phyloP scores from a whole-genome alignment of 2,797 vertebrate genomes.

The Liasis olivaceus region DNA sequence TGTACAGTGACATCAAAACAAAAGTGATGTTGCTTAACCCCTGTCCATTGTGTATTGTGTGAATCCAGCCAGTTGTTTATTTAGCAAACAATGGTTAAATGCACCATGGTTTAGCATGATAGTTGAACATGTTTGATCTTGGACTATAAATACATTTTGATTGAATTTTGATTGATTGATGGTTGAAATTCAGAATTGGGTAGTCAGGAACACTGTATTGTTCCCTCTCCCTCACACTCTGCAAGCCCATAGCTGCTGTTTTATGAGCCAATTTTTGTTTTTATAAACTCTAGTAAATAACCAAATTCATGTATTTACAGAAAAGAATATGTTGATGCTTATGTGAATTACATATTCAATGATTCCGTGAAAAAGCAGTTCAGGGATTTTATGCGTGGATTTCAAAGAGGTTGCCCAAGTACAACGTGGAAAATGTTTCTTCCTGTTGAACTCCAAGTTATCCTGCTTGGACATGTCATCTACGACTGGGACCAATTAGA shows the following conservation, averaged over 20 bases:
- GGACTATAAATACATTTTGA: not conserved
- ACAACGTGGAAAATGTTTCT: conserved; percentile 64
- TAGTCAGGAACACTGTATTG: not conserved
- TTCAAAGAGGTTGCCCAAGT: conserved; percentile 65
- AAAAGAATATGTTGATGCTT: conserved; percentile 72
- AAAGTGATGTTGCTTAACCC: too few species aligned
- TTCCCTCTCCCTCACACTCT: not conserved
- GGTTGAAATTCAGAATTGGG: too few species aligned
- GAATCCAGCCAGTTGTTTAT: too few species aligned
- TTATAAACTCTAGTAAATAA: not conserved
- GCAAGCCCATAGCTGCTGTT: not conserved
- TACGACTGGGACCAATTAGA: conserved; percentile 69
- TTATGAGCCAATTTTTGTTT: not conserved
- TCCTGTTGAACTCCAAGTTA: conserved; percentile 65
- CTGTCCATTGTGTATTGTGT: too few species aligned
- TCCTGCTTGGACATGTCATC: conserved; percentile 58
- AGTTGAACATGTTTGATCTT: too few species aligned
- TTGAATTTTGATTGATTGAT: not conserved
- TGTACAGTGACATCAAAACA: too few species aligned
- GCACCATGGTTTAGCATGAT: too few species aligned
- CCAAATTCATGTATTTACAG: conserved; percentile 59
- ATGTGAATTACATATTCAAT: conserved; percentile 70
- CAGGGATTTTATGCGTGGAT: conserved; percentile 62
- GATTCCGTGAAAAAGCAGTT: conserved; percentile 63
- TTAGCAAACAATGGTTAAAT: too few species aligned